Base-by-base conservation (phyloP, 2,113 vertebrate species). In the Tupaia chinensis region DNA sequence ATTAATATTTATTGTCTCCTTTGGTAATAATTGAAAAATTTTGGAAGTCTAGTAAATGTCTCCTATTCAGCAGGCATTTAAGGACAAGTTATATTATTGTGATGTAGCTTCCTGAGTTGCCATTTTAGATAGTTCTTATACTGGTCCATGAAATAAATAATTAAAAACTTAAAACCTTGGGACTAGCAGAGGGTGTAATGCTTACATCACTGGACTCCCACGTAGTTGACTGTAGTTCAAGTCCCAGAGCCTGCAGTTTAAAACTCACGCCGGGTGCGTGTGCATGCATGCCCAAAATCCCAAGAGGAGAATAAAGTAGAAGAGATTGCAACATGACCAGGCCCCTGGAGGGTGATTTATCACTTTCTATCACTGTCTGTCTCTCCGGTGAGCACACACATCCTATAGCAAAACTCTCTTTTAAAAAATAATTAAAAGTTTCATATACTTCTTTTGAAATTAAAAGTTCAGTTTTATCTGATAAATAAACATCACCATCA, bases 111-210 rank as follows among this genome's bases (percentile, higher is more conserved):
- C 25, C 94, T 85, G 14, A 63, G 22, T 73, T 91, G 9, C 7
- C 7, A 13, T 22, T 29, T 80, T 86, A 7, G 9, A 32, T 76
- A 27, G 6, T 89, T 87, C 17, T 9, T 9, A 27, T 32, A 11
- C 12, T 81, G 12, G 11, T 73, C 44, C 29, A 87, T 87, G 87
- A 87, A 94, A 32, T 12, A 83, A 87, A 80, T 80, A 65, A 89
- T 32, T 79, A 23, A 54, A 87, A 87, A 73, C 53, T 61, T 63
- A 25, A 88, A 89, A 34, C 11, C 44, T 44, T 44, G 44, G 44
- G 44, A 44, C 44, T 44, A 44, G 44, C 44, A 44, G 44, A 44
- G 44, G 44, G 44, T 44, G 44, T 44, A 44, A 44, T 44, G 44
- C 4, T 44, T 44, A 44, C 44, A 5, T 44, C 44, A 44, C 44